Evolutionary conservation across 2,888 invertebrate genomes (phyloP), one percentile per base, ranked within the genome.

Genomic region (Linyphia triangularis): DNA sequence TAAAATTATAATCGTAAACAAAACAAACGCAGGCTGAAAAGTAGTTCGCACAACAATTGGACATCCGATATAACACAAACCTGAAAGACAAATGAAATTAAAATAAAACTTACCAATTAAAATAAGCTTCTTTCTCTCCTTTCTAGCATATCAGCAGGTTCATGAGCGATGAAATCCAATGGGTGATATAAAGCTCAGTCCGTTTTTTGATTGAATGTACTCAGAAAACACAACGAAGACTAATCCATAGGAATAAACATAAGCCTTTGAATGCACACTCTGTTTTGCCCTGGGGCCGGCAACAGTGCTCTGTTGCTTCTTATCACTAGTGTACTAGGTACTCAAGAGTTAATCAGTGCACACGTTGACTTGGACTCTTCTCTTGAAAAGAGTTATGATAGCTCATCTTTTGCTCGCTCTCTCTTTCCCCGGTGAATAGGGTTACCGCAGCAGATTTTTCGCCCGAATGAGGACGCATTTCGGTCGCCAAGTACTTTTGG

Each of bases 311-410:
- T 19, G n/a, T n/a, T n/a, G n/a, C n/a, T 19, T 26, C 61, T 77
- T 63, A 63, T 40, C 61, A 63, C 37, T 26, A 37, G 37, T n/a
- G 13, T 63, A 77, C 77, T 37, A 63, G 37, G 59, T n/a, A 37
- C 61, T 37, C n/a, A 77, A 40, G 24, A 24, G 70, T 26, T 59
- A 30, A 59, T 59, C 33, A 51, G 28, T 13, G 75, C 84, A 57
- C 28, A 77, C 84, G 65, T 59, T 59, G 51, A 75, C 59, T 75
- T 59, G 30, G 67, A 37, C 67, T 37, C 59, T 65, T 65, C 13
- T n/a, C 67, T 59, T 59, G 37, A 61, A 81, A 84, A 84, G 84
- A 84, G 67, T 84, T 84, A 84, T 84, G 75, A 84, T 75, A 73
- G 43, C 30, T 63, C 57, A 22, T 33, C 57, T 65, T 57, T 75